These are phyloP conservation scores for Drosophila kanekoi DNA, from an alignment of 2,888 invertebrate species.

Conservation along the genomic window DNA sequence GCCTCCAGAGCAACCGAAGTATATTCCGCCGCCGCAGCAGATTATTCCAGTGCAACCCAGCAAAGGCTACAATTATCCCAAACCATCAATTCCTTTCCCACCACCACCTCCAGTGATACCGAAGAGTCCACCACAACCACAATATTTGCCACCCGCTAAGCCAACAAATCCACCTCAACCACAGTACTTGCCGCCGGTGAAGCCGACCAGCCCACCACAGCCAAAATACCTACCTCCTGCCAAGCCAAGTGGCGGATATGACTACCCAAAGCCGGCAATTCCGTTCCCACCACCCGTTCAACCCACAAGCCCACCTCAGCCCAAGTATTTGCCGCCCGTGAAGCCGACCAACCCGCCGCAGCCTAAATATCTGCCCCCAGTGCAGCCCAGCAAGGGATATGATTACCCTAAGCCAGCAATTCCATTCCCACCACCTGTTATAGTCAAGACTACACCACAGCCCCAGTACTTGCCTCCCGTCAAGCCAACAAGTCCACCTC, in stretches of 20 bases:
- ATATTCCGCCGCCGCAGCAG: slow-evolving; percentile 50
- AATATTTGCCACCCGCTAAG: slow-evolving; percentile 46
- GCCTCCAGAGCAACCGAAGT: slow-evolving; percentile 44
- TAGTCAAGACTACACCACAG: slow-evolving; percentile 19
- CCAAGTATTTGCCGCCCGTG: slow-evolving; percentile 38
- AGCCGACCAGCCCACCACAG: slow-evolving; percentile 10
- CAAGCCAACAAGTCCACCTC: slow-evolving; percentile 22
- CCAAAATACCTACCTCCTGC: slow-evolving; percentile 6
- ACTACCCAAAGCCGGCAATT: slow-evolving; percentile 63
- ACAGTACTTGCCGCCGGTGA: slow-evolving; percentile 39
- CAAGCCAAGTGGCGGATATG: slow-evolving; percentile 51
- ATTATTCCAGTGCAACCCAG: slow-evolving; percentile 47
- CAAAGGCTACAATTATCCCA: slow-evolving; percentile 71
- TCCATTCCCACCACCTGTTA: slow-evolving; percentile 50
- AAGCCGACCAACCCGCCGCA: slow-evolving; percentile 48
- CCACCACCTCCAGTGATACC: slow-evolving; percentile 44
- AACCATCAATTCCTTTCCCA: slow-evolving; percentile 56
- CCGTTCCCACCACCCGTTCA: slow-evolving; percentile 59
- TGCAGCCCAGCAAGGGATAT: slow-evolving; percentile 60
- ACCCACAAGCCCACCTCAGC: slow-evolving; percentile 12
- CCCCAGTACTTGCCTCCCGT: slow-evolving; percentile 42
- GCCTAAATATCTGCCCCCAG: slow-evolving; percentile 65
- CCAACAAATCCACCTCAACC: slow-evolving; percentile 10
- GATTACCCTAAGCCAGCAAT: slow-evolving; percentile 65
- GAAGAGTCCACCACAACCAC: slow-evolving; percentile 17